Base-by-base conservation (phyloP, 2,797 vertebrate species). In the Diceros bicornis region DNA sequence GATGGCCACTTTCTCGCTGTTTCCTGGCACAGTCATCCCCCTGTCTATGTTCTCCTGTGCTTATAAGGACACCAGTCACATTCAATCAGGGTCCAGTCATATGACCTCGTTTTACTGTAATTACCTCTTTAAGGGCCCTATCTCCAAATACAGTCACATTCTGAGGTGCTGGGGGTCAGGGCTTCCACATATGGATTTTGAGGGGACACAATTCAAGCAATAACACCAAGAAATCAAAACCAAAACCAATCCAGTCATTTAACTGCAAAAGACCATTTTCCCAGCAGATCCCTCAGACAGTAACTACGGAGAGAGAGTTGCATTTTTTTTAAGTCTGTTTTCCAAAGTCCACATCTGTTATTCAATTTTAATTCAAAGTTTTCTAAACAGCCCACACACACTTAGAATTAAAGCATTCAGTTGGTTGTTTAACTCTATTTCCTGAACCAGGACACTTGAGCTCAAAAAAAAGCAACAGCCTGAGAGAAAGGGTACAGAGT, bases 301-400 rank as follows among this genome's bases (percentile, higher is more conserved):
- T 57, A 16, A 52, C 47, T 20, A 2, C 11, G 41, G 8, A 66
- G 34, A 78, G n/a, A 87, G 0, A 23, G 21, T 5, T 72, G 17
- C 9, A 11, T 32, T 47, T 27, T 81, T 25, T 64, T 68, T 34
- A 69, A n/a, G 14, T 52, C 62, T 74, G n/a, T n/a, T 68, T 83
- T 32, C 23, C 77, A 59, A 87, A 89, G 2, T 4, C 21, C 55
- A 83, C 8, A 32, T 0, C 29, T 66, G 27, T 86, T 62, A 68
- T 3, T 97, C 21, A 13, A 16, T 78, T 82, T 91, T 68, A 94
- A 84, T 84, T 86, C n/a, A 57, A 61, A 59, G 18, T 84, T 90
- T 90, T 88, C 77, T 66, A 89, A 85, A 75, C 61, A 68, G 78
- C 20, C 52, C 61, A 14, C 13, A 74, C 13, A 55, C 21, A 68